These are phyloP conservation scores for Pteria penguin DNA, from an alignment of 2,888 invertebrate species.

Conservation along the genomic window DNA sequence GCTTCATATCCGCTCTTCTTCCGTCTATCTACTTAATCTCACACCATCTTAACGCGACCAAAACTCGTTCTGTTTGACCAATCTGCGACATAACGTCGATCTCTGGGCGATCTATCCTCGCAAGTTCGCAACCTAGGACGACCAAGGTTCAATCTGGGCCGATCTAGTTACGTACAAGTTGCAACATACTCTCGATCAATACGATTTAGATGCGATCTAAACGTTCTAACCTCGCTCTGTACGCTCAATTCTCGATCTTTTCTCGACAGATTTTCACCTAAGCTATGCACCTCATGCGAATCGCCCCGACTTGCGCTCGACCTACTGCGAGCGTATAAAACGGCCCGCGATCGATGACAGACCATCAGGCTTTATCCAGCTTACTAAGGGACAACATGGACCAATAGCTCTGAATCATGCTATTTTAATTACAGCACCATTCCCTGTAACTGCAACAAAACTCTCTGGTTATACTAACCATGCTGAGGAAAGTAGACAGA, in stretches of 20 bases:
- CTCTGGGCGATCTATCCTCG: constrained; percentile 1
- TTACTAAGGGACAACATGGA: no score
- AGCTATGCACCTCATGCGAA: no score
- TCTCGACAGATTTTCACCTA: background rate
- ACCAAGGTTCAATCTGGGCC: constrained; percentile 1
- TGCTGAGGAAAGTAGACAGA: no score
- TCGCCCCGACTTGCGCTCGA: no score
- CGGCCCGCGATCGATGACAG: no score
- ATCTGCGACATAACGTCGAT: background rate
- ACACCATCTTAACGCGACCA: background rate
- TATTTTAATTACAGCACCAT: no score
- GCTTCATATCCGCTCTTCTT: background rate
- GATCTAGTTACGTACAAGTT: background rate
- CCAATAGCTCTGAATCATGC: no score
- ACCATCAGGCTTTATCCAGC: no score
- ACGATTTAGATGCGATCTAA: background rate
- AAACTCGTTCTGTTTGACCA: background rate
- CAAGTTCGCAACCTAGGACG: background rate
- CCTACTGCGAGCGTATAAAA: background rate
- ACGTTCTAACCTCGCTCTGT: constrained; percentile 1
- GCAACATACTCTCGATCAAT: background rate
- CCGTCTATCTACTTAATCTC: background rate
- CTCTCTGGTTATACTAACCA: no score
- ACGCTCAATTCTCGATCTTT: background rate
- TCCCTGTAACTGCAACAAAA: no score